Base-by-base conservation (phyloP, 2,888 invertebrate species). In the Boloria euphrosyne region DNA sequence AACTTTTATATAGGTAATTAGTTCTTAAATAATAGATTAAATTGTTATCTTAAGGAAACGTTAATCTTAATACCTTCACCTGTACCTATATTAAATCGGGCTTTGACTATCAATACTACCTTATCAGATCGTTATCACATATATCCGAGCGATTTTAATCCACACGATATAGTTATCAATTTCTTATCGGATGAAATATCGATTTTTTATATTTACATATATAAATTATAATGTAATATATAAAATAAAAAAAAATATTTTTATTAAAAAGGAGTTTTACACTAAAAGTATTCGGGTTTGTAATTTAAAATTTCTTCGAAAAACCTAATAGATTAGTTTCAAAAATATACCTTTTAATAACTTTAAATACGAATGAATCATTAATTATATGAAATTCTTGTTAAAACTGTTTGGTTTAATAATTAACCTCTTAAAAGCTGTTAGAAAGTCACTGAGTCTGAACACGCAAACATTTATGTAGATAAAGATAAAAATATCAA, bases 101-200 rank as follows among this genome's bases (percentile, higher is more conserved):
- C 62, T 67, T 65, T 69, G 73, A 73, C 68, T 79, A 84, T 79
- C 79, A 65, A 71, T 73, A 72, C 67, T 55, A 47, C 63, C 51
- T 78, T 84, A 86, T 86, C 85, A 80, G 87, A 88, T 88, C 78
- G 46, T 73, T 83, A 87, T 87, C 87, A 75, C 49, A 74, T 70
- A 73, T 75, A 75, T 76, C 73, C 75, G 67, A 77, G 74, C 84
- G 86, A 88, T 88, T 80, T 82, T 87, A 88, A 88, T 88, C 88
- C 84, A 73, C 62, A 68, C 71, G 83, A 85, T 84, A 84, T 65
- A 31, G 60, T 61, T 81, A 83, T 81, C 80, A 59, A 27, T 27
- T 65, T 61, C 22, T 59, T 72, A 72, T 72, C 71, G 69, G 69
- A 71, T 70, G 60, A 52, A 64, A 66, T 58, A 50, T 54, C 44